These are phyloP conservation scores for Hippopotamyrus pictus DNA, from an alignment of 2,797 vertebrate genomes.

Conservation along the genomic window DNA sequence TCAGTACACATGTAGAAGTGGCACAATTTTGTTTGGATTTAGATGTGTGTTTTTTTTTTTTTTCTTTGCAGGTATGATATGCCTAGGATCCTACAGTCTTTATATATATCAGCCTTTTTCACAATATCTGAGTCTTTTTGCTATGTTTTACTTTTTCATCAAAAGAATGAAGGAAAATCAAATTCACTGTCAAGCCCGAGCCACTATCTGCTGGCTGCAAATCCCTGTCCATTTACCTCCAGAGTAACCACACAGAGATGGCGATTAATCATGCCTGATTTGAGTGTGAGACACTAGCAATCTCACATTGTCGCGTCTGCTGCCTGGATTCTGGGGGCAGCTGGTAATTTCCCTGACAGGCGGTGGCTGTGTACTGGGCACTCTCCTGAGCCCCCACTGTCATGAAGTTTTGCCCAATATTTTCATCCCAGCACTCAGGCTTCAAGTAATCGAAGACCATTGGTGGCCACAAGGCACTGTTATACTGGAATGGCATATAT, in stretches of 20 bases:
- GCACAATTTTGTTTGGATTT: neutral
- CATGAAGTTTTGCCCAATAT: constrained; percentile 14
- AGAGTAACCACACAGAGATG: neutral
- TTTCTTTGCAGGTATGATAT: neutral
- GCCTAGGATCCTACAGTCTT: neutral
- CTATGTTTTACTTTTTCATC: constrained; percentile 12
- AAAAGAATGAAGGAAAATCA: constrained; percentile 1
- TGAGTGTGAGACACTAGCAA: neutral
- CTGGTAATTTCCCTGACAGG: constrained; percentile 19
- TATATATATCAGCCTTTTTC: neutral
- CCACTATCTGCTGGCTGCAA: constrained; percentile 1
- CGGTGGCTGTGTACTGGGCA: neutral
- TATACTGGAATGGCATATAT: neutral
- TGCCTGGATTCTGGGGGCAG: constrained; percentile 8
- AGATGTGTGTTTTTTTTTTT: neutral
- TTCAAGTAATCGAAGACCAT: neutral
- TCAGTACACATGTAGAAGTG: neutral
- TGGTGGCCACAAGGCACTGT: neutral
- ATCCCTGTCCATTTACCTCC: constrained; percentile 15
- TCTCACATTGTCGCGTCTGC: neutral
- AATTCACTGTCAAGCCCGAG: neutral
- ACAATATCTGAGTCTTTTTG: neutral
- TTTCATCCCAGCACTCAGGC: neutral
- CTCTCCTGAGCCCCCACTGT: neutral
- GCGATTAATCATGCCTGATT: constrained; percentile 19